Evolutionary conservation across 2,113 vertebrate genomes (phyloP).

Genomic region (Muntiacus muntjak): DNA sequence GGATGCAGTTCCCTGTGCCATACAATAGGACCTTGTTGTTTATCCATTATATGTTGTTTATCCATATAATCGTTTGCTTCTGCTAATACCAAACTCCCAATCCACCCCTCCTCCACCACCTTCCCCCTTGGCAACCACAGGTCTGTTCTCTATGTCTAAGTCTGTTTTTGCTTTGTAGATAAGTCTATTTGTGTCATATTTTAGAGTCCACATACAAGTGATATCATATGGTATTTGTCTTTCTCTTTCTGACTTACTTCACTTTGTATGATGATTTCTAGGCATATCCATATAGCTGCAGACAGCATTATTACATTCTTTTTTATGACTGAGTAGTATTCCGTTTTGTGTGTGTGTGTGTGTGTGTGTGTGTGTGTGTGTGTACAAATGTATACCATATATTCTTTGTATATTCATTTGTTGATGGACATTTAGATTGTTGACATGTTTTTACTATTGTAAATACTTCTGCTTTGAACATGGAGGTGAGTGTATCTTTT

Average conservation of each 20-base stretch:
- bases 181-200: not conserved
- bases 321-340: not conserved
- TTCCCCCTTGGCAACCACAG: not conserved
- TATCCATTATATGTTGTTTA: not conserved
- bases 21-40: not conserved
- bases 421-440: not conserved
- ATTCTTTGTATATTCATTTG: not conserved
- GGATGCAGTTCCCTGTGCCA: not conserved
- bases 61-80: not conserved
- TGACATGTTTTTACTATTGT: not conserved
- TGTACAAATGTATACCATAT: not conserved
- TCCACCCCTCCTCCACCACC: not conserved
- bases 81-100: not conserved
- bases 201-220: not conserved
- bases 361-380: not conserved
- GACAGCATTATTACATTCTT: not conserved
- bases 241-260: not conserved
- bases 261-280: not conserved
- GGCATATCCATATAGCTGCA: not conserved
- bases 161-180: not conserved
- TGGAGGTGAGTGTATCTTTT: not conserved
- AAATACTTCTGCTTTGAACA: not conserved
- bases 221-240: not conserved
- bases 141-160: not conserved
- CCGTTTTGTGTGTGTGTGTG: not conserved